phyloP scores from a whole-genome alignment of 1,140 invertebrate genomes.

The Drosophila persimilis region DNA sequence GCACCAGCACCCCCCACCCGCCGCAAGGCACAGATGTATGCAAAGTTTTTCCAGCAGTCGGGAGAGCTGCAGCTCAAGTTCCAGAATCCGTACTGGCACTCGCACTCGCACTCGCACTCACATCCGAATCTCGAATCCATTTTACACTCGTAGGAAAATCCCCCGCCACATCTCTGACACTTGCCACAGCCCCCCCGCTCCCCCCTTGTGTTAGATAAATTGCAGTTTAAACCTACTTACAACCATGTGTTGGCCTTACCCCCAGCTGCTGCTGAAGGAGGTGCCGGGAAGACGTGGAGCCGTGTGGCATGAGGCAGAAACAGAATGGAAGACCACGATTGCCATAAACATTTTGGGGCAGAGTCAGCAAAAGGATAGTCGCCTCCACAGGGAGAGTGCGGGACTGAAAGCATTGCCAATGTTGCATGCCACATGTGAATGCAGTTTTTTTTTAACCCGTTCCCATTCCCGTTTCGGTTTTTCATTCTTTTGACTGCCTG shows the following conservation, averaged over 20 bases:
- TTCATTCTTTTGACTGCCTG: conserved; percentile 58
- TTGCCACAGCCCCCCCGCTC: conserved; percentile 9
- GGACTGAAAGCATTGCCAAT: conserved; percentile 45
- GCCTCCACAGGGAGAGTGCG: conserved; percentile 17
- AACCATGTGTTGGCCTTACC: conserved; percentile 65
- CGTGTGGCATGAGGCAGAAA: conserved; percentile 11
- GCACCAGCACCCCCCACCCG: neutral
- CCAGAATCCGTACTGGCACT: conserved; percentile 2
- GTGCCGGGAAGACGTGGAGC: too few species aligned
- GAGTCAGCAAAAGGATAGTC: conserved; percentile 42
- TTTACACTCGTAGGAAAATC: conserved; percentile 12
- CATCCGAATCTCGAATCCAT: conserved; percentile 26
- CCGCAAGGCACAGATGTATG: conserved; percentile 45
- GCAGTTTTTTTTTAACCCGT: conserved; percentile 26
- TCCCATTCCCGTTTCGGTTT: neutral
- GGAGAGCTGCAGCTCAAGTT: conserved; percentile 4
- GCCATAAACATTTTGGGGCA: conserved; percentile 61
- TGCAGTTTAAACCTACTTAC: conserved; percentile 79
- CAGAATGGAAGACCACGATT: conserved; percentile 38
- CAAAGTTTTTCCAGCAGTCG: conserved; percentile 42
- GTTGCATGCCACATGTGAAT: conserved; percentile 67
- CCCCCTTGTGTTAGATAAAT: conserved; percentile 75
- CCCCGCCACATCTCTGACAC: conserved; percentile 51
- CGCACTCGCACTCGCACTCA: neutral
- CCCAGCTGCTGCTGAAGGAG: conserved; percentile 1